Evolutionary conservation across 2,113 vertebrate species (phyloP).

Genomic region (Oostethus manadensis): DNA sequence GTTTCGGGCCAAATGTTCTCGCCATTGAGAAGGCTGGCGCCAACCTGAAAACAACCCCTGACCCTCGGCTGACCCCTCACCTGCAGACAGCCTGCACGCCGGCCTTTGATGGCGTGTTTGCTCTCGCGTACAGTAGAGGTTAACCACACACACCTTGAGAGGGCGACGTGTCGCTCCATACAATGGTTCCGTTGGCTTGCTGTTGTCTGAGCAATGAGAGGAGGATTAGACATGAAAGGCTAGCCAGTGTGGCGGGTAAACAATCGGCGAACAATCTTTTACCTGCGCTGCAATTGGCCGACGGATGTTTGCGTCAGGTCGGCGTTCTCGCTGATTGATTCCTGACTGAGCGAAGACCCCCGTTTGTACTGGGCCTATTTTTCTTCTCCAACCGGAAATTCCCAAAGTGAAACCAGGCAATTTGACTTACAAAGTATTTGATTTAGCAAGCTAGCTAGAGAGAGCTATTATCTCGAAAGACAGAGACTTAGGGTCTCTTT

Average conservation of each 20-base stretch:
- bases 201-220: conserved; percentile 64
- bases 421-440: too few relatives aligned
- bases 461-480: too few relatives aligned
- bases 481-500: too few relatives aligned
- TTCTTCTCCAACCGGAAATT: conserved; percentile 16
- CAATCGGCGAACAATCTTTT: conserved; percentile 62
- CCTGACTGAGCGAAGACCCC: neutral
- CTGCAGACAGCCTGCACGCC: conserved; percentile 58
- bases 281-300: conserved; percentile 54
- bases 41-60: conserved; percentile 42
- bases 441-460: too few relatives aligned
- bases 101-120: conserved; percentile 65
- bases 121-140: conserved; percentile 74
- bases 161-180: conserved; percentile 49
- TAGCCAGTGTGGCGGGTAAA: conserved; percentile 63
- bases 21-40: neutral
- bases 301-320: conserved; percentile 57
- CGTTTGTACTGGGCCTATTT: conserved; percentile 2
- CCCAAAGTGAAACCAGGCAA: too few relatives aligned
- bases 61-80: conserved; percentile 65
- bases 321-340: conserved; percentile 22
- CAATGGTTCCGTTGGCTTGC: conserved; percentile 56
- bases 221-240: conserved; percentile 74
- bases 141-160: conserved; percentile 67
- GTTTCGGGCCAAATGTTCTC: neutral